Evolutionary conservation across 2,113 vertebrate genomes (phyloP).

Genomic region (Syrmaticus mikado): DNA sequence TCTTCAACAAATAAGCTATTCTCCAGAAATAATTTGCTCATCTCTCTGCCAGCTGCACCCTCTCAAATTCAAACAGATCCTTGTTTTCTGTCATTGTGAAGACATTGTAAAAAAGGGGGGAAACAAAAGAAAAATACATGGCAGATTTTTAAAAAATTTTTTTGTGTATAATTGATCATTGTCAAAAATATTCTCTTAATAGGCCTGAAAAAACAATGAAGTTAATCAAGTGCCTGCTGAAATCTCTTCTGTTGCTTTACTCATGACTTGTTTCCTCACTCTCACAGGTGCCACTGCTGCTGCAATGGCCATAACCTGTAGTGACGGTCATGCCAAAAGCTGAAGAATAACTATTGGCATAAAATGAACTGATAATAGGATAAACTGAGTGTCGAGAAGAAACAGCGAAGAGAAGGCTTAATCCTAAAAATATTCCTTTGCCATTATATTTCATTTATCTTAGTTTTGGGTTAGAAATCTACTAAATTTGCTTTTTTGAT

Average conservation of each 20-base stretch:
- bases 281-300: neutral
- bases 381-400: neutral
- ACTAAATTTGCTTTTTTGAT: neutral
- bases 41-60: constrained; percentile 17
- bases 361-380: neutral
- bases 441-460: neutral
- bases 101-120: neutral
- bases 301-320: neutral
- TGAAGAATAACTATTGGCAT: neutral
- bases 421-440: neutral
- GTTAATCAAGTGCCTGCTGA: neutral
- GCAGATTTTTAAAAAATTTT: constrained; percentile 1
- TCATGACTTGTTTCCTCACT: neutral
- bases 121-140: neutral
- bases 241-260: neutral
- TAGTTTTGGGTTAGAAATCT: neutral
- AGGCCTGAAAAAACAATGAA: neutral
- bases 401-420: neutral
- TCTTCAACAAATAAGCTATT: constrained; percentile 18
- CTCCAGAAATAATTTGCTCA: constrained; percentile 28
- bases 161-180: neutral
- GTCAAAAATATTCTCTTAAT: neutral
- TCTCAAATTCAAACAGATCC: constrained; percentile 30
- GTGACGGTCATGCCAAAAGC: neutral
- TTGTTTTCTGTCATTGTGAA: constrained; percentile 21